These are phyloP conservation scores for Parauchenoglanis punctatus DNA, from an alignment of 2,797 vertebrate genomes.

Conservation along the genomic window DNA sequence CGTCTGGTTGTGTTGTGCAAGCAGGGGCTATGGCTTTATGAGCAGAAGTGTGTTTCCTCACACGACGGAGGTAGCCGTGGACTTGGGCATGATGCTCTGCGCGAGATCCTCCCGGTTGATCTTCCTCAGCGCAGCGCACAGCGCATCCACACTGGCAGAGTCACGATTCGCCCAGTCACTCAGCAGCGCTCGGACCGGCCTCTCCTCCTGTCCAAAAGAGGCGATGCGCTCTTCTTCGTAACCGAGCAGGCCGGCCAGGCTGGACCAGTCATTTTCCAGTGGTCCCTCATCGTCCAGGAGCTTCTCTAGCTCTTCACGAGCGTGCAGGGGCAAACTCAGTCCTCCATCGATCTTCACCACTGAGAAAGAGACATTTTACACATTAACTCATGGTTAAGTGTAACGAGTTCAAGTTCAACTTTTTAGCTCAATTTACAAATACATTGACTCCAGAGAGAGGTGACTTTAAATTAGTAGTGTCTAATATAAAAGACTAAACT, in stretches of 20 bases:
- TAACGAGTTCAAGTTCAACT: background rate
- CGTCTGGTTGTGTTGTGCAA: constrained; percentile 24
- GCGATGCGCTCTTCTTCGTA: constrained; percentile 90
- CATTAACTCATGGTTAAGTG: background rate
- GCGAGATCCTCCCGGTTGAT: constrained; percentile 91
- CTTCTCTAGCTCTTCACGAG: constrained; percentile 91
- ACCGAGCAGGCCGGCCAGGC: constrained; percentile 89
- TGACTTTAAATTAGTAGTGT: too few relatives aligned
- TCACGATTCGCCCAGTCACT: constrained; percentile 90
- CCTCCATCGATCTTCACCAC: constrained; percentile 84
- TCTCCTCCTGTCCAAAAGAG: constrained; percentile 85
- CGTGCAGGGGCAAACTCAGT: constrained; percentile 81
- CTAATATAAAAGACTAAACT: too few relatives aligned
- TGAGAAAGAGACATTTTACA: constrained; percentile 56
- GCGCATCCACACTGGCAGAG: constrained; percentile 84
- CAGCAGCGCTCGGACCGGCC: constrained; percentile 85
- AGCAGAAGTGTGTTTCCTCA: constrained; percentile 60
- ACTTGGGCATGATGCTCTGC: constrained; percentile 83
- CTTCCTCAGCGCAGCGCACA: constrained; percentile 87
- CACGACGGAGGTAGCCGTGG: constrained; percentile 89
- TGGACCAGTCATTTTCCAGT: constrained; percentile 89
- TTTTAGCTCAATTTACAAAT: too few relatives aligned
- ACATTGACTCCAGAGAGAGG: too few relatives aligned
- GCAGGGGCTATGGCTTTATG: constrained; percentile 33
- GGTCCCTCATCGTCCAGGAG: constrained; percentile 75